Evolutionary conservation across 2,113 vertebrate genomes (phyloP).

Genomic region (Paradisaea rubra): DNA sequence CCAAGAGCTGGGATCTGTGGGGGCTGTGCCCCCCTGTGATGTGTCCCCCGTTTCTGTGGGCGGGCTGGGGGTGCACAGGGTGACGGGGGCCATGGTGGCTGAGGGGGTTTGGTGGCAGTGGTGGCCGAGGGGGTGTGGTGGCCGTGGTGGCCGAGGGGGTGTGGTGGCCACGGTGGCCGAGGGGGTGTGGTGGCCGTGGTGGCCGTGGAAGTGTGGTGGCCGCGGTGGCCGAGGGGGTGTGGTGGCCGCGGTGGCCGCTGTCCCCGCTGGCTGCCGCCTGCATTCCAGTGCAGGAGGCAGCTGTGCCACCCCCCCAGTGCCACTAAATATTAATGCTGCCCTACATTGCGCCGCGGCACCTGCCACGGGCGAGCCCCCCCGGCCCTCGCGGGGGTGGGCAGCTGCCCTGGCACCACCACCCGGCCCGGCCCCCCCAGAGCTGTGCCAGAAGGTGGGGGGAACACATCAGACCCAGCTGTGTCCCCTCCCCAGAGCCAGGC

Average conservation of each 20-base stretch:
- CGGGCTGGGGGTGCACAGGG: accelerated
- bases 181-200: neutral
- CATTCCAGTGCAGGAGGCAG: slow-evolving; percentile 43
- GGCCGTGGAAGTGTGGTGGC: accelerated
- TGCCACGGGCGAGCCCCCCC: neutral
- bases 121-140: too few relatives aligned
- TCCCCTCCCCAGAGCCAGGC: neutral
- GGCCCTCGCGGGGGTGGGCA: slow-evolving; percentile 9
- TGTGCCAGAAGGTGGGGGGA: neutral
- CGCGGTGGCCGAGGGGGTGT: accelerated
- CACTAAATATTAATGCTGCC: slow-evolving; percentile 50
- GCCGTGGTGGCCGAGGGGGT: too few relatives aligned
- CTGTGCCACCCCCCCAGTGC: neutral
- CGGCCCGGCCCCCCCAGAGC: neutral
- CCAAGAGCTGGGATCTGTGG: accelerated
- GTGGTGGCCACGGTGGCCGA: neutral
- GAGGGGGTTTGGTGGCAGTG: neutral
- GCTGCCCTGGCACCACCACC: slow-evolving; percentile 1
- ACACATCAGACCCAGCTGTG: neutral
- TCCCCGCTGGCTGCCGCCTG: neutral
- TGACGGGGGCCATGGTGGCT: accelerated
- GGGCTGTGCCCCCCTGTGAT: neutral
- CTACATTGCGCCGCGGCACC: slow-evolving; percentile 31
- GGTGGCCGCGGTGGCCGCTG: neutral
- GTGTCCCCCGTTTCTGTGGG: accelerated